Percentiles rank a stretch among this genome's conserved stretches.
Evolutionary conservation across 1,140 invertebrate genomes (phyloP).

Genomic region (Laupala kohalensis): DNA sequence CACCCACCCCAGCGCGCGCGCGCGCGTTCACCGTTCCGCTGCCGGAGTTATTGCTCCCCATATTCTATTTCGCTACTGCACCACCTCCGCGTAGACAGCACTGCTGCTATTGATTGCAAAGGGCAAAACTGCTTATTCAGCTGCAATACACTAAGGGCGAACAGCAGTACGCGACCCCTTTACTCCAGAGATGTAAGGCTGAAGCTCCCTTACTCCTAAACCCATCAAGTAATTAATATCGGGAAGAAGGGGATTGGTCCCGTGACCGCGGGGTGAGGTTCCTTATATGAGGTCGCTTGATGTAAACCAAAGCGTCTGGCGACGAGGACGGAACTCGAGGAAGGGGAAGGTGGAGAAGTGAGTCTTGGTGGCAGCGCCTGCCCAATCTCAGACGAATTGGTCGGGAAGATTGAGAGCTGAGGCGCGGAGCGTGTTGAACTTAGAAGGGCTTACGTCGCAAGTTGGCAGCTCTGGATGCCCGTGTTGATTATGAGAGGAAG

Average conservation of each 20-base stretch:
- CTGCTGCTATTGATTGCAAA: background rate
- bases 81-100: background rate
- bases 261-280: no score
- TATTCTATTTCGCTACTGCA: background rate
- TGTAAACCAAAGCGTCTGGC: no score
- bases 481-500: background rate
- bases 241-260: no score
- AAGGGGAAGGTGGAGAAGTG: no score
- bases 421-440: no score
- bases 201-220: background rate
- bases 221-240: background rate
- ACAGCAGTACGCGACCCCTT: background rate
- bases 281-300: no score
- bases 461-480: background rate
- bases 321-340: no score
- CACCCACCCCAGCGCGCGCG: no score
- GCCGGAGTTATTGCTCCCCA: background rate
- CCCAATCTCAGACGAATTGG: background rate
- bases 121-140: background rate
- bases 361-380: no score
- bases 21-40: background rate
- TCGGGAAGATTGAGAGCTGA: background rate
- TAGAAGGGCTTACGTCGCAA: background rate
- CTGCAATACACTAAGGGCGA: background rate
- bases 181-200: background rate